Base-by-base conservation (phyloP, 2,888 invertebrate genomes). In the Stenotaenia linearis region DNA sequence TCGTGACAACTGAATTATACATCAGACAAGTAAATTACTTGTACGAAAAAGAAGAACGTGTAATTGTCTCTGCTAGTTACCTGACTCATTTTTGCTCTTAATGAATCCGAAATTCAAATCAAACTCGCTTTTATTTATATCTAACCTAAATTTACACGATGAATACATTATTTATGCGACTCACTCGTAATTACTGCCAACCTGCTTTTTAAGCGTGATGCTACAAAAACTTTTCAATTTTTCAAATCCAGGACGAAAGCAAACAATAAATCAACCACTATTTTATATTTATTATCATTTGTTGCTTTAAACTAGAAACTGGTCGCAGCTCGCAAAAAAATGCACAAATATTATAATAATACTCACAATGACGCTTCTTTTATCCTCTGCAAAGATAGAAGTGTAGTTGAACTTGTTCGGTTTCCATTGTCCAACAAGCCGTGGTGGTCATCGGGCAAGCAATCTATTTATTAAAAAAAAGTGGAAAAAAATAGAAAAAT, bases 321-420 rank as follows among this genome's bases (percentile, higher is more conserved):
- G 69, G 28, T 28, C 25, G 18, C 21, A 50, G 9, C 4, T 32
- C 3, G 18, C 21, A 50, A 69, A 7, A 28, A 69, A 69, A 69
- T n/a, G 12, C 4, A 45, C 12, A 23, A 61, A 21, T 1, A 69
- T 25, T 9, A 69, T n/a, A 28, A 69, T 28, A 25, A 69, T 69
- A 77, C 77, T 77, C 21, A 77, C 77, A 77, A 45, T 12, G 40
- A 40, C 0, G 77, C 77, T 45, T 77, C 77, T 45, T 45, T 77
- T 28, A 77, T 77, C 77, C 77, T 77, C n/a, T 77, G 77, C 50
- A 77, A 28, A 45, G 77, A 77, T 28, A 77, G 23, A 9, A 77
- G 45, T 28, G 37, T 37, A 12, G 77, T 77, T 28, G 77, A 77
- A 21, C 77, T 40, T 28, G 77, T 77, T 40, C 45, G 40, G 40